Evolutionary conservation across 2,113 vertebrate genomes (phyloP).

Genomic region (Triplophysa dalaica): DNA sequence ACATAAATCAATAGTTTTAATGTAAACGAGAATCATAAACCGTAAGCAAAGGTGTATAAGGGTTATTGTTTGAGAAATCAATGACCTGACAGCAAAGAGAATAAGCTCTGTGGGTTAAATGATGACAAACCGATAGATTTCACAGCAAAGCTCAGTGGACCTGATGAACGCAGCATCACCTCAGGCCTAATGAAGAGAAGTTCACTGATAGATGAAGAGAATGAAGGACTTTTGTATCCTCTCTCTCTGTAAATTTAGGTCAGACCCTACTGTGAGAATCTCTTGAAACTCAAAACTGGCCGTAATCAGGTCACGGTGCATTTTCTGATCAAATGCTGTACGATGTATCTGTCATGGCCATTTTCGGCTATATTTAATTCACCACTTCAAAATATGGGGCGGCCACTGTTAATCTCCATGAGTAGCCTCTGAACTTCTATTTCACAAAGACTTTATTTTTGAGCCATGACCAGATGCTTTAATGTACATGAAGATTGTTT

Average conservation of each 20-base stretch:
- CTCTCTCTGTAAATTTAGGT: not conserved
- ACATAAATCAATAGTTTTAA: no score
- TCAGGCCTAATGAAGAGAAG: constrained; percentile 16
- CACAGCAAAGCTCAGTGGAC: not conserved
- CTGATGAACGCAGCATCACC: not conserved
- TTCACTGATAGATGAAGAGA: not conserved
- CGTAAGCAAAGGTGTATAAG: not conserved
- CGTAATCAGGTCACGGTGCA: constrained; percentile 18
- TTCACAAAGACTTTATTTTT: not conserved
- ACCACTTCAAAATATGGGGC: constrained; percentile 9
- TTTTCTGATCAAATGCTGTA: constrained; percentile 1
- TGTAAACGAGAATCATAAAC: no score
- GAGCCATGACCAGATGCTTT: not conserved
- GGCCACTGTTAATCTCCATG: not conserved
- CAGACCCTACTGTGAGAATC: constrained; percentile 32
- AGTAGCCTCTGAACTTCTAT: not conserved
- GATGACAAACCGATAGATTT: not conserved
- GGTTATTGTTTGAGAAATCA: not conserved
- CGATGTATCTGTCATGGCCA: constrained; percentile 1
- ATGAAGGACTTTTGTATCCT: constrained; percentile 17
- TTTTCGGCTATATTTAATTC: constrained; percentile 22
- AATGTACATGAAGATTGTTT: not conserved
- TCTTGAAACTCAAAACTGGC: constrained; percentile 34
- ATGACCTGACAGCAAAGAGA: constrained; percentile 15
- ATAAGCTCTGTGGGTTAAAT: constrained; percentile 5